Evolutionary conservation across 1,140 invertebrate genomes (phyloP).

Genomic region (Drosophila bocqueti): DNA sequence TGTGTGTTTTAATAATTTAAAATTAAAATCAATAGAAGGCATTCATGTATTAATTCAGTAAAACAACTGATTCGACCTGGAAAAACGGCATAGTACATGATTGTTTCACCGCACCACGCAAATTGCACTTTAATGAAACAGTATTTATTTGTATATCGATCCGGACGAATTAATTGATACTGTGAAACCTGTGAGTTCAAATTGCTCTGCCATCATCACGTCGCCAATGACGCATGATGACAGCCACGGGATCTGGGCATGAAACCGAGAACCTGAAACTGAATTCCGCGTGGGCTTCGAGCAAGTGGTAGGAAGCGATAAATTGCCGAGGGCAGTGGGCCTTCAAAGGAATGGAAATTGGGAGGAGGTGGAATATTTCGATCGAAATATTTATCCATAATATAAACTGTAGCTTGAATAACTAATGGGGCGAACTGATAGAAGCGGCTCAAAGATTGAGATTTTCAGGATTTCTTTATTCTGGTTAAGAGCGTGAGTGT

Average conservation of each 20-base stretch:
- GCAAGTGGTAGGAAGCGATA: conserved; percentile 5
- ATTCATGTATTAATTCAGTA: background rate
- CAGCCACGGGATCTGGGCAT: conserved; percentile 12
- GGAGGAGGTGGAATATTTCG: background rate
- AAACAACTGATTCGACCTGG: background rate
- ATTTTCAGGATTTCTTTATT: background rate
- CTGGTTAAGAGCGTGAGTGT: background rate
- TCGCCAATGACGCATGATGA: conserved; percentile 32
- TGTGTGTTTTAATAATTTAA: background rate
- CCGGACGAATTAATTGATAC: conserved; percentile 19
- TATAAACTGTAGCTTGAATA: background rate
- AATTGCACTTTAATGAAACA: conserved; percentile 66
- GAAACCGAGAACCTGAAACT: conserved; percentile 15
- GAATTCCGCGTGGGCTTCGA: conserved; percentile 6
- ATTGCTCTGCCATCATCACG: conserved; percentile 21
- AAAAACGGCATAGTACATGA: background rate
- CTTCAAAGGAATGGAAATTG: conserved; percentile 3
- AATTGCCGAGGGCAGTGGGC: conserved; percentile 7
- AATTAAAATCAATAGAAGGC: background rate
- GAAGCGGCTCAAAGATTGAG: background rate
- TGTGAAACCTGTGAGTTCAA: conserved; percentile 18
- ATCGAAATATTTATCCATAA: background rate
- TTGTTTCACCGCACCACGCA: background rate
- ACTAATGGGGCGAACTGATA: background rate
- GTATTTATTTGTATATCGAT: conserved; percentile 71